Base-by-base conservation (phyloP, 2,888 invertebrate species). In the Drosophila fulvimacula region DNA sequence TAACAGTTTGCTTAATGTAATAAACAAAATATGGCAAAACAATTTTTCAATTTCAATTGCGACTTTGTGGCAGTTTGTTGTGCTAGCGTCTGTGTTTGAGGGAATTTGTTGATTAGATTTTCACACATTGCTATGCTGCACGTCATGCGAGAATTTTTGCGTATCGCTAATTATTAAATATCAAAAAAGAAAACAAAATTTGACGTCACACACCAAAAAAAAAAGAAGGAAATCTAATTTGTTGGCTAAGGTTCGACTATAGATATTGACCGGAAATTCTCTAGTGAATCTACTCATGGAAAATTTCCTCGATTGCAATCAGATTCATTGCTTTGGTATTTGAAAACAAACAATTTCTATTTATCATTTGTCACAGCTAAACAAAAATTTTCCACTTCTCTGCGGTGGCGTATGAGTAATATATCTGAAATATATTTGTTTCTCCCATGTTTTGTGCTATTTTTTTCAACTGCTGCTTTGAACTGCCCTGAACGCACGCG, bases 361-460 rank as follows among this genome's bases (percentile, higher is more conserved):
- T 75, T 81, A 51, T 67, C 55, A 78, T 63, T 66, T 74, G 74
- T 62, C 57, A 63, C 57, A 30, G 52, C 46, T 30, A 4, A 34
- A 30, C 21, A 11, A 17, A 36, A 58, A 71, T 65, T 62, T 71
- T 71, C 76, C 73, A 62, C 60, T 66, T 39, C 24, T 21, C n/a
- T 15, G n/a, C 57, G 49, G 46, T 64, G 74, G 63, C 75, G 72
- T 67, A 75, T 79, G 78, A 69, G 69, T 75, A 79, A 78, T 78
- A 59, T 67, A 21, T 41, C 44, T n/a, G 21, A 41, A 21, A 38
- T 36, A 48, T 9, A 65, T 41, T 9, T 52, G 17, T 52, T 19
- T 5, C 55, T 57, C 49, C 21, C n/a, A n/a, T 38, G 21, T 41
- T 34, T 38, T 61, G 9, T 32, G n/a, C 38, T 55, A 42, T 60